These are phyloP conservation scores for Colletes collaris DNA, from an alignment of 2,888 invertebrate species.

Conservation along the genomic window DNA sequence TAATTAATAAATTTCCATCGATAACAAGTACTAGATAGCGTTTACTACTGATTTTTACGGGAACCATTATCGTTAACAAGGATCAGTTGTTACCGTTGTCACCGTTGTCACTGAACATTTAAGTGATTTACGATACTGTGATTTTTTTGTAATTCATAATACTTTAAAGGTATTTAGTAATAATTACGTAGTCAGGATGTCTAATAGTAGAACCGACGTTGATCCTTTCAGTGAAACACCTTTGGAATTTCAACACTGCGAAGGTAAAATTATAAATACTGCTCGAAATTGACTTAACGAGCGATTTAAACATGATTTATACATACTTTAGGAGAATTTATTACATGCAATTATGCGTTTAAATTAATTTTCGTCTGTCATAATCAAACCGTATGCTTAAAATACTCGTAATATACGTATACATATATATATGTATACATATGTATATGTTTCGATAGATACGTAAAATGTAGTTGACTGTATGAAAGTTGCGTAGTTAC, in stretches of 20 bases:
- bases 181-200: conserved; percentile 68
- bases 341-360: not conserved
- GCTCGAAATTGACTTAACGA: not conserved
- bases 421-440: not conserved
- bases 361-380: not conserved
- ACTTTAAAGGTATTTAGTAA: conserved; percentile 9
- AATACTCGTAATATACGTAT: conserved; percentile 7
- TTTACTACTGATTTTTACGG: not conserved
- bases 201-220: conserved; percentile 70
- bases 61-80: not conserved
- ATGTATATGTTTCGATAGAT: not conserved
- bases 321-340: not conserved
- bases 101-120: conserved; percentile 4
- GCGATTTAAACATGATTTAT: not conserved
- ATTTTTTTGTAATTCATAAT: conserved; percentile 2
- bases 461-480: conserved; percentile 9
- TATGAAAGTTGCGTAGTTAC: conserved; percentile 7
- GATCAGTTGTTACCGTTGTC: not conserved
- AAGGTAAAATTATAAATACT: conserved; percentile 69
- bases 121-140: not conserved
- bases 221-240: conserved; percentile 79
- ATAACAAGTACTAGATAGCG: conserved; percentile 20
- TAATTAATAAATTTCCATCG: conserved; percentile 16
- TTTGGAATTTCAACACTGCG: conserved; percentile 71
- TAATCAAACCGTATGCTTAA: conserved; percentile 2